These are phyloP conservation scores for Chymomyza amoena DNA, from an alignment of 2,888 invertebrate genomes.

Conservation along the genomic window DNA sequence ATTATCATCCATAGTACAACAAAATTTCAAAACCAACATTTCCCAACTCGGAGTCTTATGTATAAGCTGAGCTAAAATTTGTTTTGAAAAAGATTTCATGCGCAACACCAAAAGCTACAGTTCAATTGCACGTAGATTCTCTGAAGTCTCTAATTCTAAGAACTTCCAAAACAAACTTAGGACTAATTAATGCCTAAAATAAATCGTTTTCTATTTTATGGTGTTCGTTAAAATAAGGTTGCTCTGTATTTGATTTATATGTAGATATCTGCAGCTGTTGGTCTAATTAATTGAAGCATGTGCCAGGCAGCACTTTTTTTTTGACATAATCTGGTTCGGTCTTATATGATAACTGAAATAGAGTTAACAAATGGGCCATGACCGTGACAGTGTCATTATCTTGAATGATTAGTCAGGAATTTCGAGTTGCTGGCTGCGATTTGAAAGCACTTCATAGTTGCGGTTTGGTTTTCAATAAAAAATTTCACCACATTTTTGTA, in stretches of 20 bases:
- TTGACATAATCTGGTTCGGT: neutral
- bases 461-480: too few species aligned
- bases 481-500: too few species aligned
- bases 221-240: neutral
- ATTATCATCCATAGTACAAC: too few species aligned
- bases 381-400: neutral
- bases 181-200: too few species aligned
- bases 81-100: too few species aligned
- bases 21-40: too few species aligned
- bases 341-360: neutral
- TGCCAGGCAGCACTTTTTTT: neutral
- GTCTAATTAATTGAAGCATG: constrained; percentile 16
- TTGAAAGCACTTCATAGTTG: neutral
- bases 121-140: too few species aligned
- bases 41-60: too few species aligned
- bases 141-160: too few species aligned
- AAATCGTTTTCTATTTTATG: neutral
- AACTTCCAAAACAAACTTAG: too few species aligned
- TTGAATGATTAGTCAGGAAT: neutral
- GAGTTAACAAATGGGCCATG: neutral
- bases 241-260: constrained; percentile 19
- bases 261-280: neutral
- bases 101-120: too few species aligned
- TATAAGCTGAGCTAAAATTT: too few species aligned
- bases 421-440: neutral